Evolutionary conservation across 2,888 invertebrate species (phyloP), one percentile per base, ranked within the genome.

Genomic region (Plebejus melissa): DNA sequence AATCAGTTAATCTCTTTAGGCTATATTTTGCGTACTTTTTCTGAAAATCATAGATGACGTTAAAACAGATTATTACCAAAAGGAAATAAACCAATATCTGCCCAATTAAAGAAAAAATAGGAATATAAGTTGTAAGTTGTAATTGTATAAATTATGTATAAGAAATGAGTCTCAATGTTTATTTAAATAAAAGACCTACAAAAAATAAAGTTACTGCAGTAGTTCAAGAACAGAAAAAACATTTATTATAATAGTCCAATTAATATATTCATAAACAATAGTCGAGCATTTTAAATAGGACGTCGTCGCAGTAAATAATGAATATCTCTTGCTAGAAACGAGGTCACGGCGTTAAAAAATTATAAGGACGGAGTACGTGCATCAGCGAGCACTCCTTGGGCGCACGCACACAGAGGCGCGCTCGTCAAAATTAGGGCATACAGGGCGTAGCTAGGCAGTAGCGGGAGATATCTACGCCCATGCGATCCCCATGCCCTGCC

Each of bases 401-500:
- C 82, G 82, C 81, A 86, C 86, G 85, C 88, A 87, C 90, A 87
- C 86, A 85, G 84, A 84, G 85, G 85, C 81, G 86, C 86, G 86
- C 86, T 88, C 87, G 86, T 88, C 90, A 90, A 89, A 93, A 93
- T 92, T 93, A 93, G 93, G 92, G 91, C 93, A 93, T 92, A 89
- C 90, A 91, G 87, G 90, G 91, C 89, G 91, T 89, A 92, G 90
- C 91, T 91, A 92, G 92, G 92, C 90, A 90, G 90, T 88, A 90
- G 88, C 88, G 90, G 86, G 90, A 84, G 84, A 90, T 89, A 88
- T 87, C 84, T 87, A 86, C 91, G 89, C 90, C 91, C 90, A 87
- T 86, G 86, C 89, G 88, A 87, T 87, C 88, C 88, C 90, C 89
- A 88, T 88, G 89, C 90, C 90, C 88, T 90, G 89, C 90, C 90